Evolutionary conservation across 2,797 vertebrate species (phyloP).

Genomic region (Zalophus californianus): DNA sequence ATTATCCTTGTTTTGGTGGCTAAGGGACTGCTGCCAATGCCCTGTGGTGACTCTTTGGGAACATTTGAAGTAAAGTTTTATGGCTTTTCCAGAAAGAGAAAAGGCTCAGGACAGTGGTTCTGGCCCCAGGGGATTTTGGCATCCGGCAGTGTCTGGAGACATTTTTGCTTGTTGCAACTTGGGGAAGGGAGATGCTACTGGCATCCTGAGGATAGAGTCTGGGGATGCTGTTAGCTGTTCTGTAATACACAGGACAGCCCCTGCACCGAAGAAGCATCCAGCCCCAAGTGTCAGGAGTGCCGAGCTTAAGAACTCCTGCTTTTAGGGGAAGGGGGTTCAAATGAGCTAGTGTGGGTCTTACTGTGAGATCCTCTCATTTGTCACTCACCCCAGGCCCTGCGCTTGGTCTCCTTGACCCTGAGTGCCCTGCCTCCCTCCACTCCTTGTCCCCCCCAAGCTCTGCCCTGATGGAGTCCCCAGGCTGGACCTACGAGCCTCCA

Average conservation of each 20-base stretch:
- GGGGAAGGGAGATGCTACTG: not conserved
- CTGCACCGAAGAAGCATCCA: rapidly evolving
- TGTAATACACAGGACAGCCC: rapidly evolving
- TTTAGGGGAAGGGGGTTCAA: not conserved
- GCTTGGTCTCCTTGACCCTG: not conserved
- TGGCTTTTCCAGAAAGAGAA: not conserved
- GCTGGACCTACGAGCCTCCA: too few relatives aligned
- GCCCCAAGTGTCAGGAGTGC: not conserved
- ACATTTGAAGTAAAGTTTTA: not conserved
- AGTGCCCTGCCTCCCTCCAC: too few relatives aligned
- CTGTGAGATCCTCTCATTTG: not conserved
- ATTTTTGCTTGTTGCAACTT: not conserved
- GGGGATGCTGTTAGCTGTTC: too few relatives aligned
- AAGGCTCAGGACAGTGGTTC: not conserved
- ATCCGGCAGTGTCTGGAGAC: not conserved
- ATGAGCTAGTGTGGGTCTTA: not conserved
- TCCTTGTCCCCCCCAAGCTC: rapidly evolving
- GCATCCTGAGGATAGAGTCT: not conserved
- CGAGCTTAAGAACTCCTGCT: not conserved
- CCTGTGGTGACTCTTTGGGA: not conserved
- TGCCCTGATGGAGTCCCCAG: not conserved
- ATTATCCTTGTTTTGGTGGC: not conserved
- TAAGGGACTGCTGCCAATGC: not conserved
- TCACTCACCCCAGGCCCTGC: not conserved
- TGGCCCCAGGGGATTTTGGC: not conserved